A percentile compares a stretch with the other conserved stretches of the same genome.
These are phyloP conservation scores for Drosophila carrolli DNA, from an alignment of 1,140 invertebrate genomes.

Conservation along the genomic window DNA sequence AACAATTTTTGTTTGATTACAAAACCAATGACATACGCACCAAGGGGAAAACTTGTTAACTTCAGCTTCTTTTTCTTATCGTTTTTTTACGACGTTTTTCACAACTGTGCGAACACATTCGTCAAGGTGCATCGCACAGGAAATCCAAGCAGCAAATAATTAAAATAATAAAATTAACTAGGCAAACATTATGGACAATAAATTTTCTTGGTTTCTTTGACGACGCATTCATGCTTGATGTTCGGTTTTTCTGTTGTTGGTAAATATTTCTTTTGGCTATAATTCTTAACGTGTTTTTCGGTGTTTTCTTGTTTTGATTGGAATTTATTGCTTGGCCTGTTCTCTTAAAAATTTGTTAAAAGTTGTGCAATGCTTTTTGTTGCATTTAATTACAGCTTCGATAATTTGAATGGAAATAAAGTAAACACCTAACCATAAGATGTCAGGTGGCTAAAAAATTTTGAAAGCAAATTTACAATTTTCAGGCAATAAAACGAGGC, in stretches of 20 bases:
- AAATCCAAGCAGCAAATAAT: constrained; percentile 56
- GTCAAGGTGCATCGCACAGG: constrained; percentile 49
- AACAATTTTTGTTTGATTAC: constrained; percentile 69
- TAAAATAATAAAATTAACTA: constrained; percentile 75
- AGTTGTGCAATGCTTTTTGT: constrained; percentile 43
- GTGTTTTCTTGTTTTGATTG: constrained; percentile 49
- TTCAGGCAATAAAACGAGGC: neutral
- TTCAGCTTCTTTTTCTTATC: constrained; percentile 40
- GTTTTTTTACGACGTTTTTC: constrained; percentile 38
- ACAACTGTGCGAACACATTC: constrained; percentile 39
- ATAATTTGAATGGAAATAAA: constrained; percentile 25
- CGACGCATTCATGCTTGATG: constrained; percentile 38
- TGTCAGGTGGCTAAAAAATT: neutral
- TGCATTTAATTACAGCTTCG: constrained; percentile 38
- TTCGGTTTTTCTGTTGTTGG: constrained; percentile 10
- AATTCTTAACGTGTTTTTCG: constrained; percentile 61
- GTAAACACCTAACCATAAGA: neutral
- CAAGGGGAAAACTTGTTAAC: constrained; percentile 59
- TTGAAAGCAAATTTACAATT: neutral
- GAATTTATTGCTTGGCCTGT: constrained; percentile 53
- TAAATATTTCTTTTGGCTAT: constrained; percentile 32
- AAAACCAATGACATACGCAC: constrained; percentile 51
- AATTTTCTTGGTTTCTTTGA: constrained; percentile 36
- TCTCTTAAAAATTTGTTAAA: constrained; percentile 41
- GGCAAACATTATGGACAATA: constrained; percentile 55